Base-by-base conservation (phyloP, 1,140 invertebrate genomes). In the Leptonema lineaticorne region DNA sequence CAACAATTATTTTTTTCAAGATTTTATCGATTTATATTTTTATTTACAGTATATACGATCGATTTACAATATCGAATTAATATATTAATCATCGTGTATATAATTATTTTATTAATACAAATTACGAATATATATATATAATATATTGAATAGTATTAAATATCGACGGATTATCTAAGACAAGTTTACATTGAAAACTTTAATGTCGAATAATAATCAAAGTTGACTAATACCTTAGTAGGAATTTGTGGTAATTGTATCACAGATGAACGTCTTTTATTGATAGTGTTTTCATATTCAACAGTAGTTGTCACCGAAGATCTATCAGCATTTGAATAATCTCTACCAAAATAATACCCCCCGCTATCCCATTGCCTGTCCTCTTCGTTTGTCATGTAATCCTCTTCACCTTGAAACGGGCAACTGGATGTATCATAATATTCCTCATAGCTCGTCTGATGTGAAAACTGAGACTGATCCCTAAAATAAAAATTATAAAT, bases 331-430 rank as follows among this genome's bases (percentile, higher is more conserved):
- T 79, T 79, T 27, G 77, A 78, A 60, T 77, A 71, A 62, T 80
- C 78, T 46, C 80, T 75, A 62, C 73, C 77, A 67, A 79, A 76
- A 72, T 80, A 82, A 46, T 77, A 82, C 75, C 86, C 87, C 77
- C 86, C 88, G 28, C 87, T 87, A 71, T 90, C 86, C 88, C 88
- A 90, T 74, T 88, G 87, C 37, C 85, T 80, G 71, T 89, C 85
- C 69, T 89, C 85, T 56, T 89, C 87, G 69, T 88, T 86, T 60
- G 84, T 84, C 7, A 84, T 84, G 75, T 87, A 88, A 45, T 85
- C 85, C 53, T 81, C 77, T 57, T 80, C 78, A 14, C 75, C 75
- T 74, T 82, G 83, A 69, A 80, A 84, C 7, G 79, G 79, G 70
- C 82, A 84, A 66, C 83, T 83, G 41, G 75, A 78, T n/a, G 81